These are phyloP conservation scores for Agriopis marginaria DNA, from an alignment of 2,888 invertebrate species.

Conservation along the genomic window DNA sequence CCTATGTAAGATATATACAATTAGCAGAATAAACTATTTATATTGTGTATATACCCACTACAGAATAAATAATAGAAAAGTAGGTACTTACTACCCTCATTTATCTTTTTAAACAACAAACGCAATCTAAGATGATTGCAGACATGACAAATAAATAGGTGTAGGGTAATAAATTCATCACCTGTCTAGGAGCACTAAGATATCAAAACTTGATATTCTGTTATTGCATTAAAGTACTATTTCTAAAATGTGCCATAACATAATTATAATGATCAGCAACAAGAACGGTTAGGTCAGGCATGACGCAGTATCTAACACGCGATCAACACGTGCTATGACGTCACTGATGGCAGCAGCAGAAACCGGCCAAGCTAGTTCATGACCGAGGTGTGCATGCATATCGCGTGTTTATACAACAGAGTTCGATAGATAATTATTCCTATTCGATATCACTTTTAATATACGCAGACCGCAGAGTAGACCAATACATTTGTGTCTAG, in stretches of 20 bases:
- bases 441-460: constrained; percentile 20
- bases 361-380: constrained; percentile 58
- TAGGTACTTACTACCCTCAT: too few relatives aligned
- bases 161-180: too few relatives aligned
- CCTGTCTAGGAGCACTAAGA: too few relatives aligned
- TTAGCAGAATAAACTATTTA: too few relatives aligned
- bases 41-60: too few relatives aligned
- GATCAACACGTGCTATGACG: constrained; percentile 46
- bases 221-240: not conserved
- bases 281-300: constrained; percentile 28
- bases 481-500: constrained; percentile 19
- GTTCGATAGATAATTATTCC: constrained; percentile 28
- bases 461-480: constrained; percentile 1
- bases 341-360: constrained; percentile 47
- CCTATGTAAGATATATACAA: too few relatives aligned
- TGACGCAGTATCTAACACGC: constrained; percentile 46
- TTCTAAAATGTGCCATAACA: too few relatives aligned
- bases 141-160: too few relatives aligned
- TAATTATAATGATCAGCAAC: not conserved
- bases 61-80: too few relatives aligned
- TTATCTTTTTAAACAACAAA: too few relatives aligned
- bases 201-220: too few relatives aligned
- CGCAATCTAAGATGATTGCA: too few relatives aligned
- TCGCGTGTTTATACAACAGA: constrained; percentile 47
- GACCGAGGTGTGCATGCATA: constrained; percentile 58